Evolutionary conservation across 1,140 invertebrate species (phyloP).

Genomic region (Panagrolaimus sp.): DNA sequence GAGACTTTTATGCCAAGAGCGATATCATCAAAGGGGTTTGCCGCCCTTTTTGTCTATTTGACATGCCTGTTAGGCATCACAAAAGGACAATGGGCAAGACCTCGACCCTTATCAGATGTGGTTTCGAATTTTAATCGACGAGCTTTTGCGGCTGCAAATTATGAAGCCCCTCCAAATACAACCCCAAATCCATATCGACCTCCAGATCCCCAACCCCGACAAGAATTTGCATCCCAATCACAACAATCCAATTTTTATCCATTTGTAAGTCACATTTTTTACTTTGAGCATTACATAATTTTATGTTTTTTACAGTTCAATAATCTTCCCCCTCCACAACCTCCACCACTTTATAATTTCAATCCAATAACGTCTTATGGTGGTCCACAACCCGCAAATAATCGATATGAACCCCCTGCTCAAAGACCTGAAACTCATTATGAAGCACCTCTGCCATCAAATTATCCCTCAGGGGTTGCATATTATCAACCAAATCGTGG

Average conservation of each 20-base stretch:
- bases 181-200: not conserved
- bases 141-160: slow-evolving; percentile 2
- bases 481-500: not conserved
- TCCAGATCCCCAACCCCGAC: not conserved
- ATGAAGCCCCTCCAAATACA: not conserved
- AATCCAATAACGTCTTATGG: not conserved
- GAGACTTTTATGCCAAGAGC: too few relatives aligned
- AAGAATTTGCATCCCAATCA: not conserved
- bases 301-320: not conserved
- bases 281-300: not conserved
- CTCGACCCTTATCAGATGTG: not conserved
- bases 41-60: too few relatives aligned
- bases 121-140: slow-evolving; percentile 13
- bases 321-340: not conserved
- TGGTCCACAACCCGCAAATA: not conserved
- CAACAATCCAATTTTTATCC: not conserved
- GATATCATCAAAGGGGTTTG: too few relatives aligned
- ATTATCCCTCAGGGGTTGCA: not conserved
- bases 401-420: slow-evolving; percentile 6
- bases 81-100: slow-evolving; percentile 8
- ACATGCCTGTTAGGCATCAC: too few relatives aligned
- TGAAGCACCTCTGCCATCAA: not conserved
- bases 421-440: not conserved
- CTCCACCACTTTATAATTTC: slow-evolving; percentile 8
- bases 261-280: not conserved